These are phyloP conservation scores for Rhadinocentrus ornatus DNA, from an alignment of 2,797 vertebrate species.

Conservation along the genomic window DNA sequence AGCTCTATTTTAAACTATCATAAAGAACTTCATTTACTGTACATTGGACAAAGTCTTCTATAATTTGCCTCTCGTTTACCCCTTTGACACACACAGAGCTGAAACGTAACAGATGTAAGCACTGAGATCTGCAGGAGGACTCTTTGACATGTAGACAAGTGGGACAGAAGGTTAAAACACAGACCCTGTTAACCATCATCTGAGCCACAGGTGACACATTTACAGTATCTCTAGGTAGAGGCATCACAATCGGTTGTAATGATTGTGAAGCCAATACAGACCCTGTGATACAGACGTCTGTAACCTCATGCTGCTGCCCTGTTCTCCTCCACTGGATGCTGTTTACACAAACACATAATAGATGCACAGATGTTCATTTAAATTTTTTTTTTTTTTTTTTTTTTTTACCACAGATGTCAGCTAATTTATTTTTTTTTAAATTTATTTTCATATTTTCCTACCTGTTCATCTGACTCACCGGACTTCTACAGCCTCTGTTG, in stretches of 20 bases:
- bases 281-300: not conserved
- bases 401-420: too few relatives aligned
- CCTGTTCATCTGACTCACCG: not conserved
- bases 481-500: not conserved
- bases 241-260: not conserved
- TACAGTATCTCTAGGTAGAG: not conserved
- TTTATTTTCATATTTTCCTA: not conserved
- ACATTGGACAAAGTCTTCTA: not conserved
- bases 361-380: too few relatives aligned
- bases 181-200: not conserved
- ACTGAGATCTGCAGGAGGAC: not conserved
- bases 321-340: not conserved
- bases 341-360: too few relatives aligned
- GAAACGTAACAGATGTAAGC: not conserved
- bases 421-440: too few relatives aligned
- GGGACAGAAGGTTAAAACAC: not conserved
- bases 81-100: not conserved
- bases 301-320: not conserved
- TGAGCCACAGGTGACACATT: not conserved
- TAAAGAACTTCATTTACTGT: not conserved
- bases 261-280: not conserved
- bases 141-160: not conserved
- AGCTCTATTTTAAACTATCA: not conserved
- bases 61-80: not conserved
- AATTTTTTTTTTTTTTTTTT: too few relatives aligned